Base-by-base conservation (phyloP, 2,113 vertebrate species). In the Apaloderma vittatum region DNA sequence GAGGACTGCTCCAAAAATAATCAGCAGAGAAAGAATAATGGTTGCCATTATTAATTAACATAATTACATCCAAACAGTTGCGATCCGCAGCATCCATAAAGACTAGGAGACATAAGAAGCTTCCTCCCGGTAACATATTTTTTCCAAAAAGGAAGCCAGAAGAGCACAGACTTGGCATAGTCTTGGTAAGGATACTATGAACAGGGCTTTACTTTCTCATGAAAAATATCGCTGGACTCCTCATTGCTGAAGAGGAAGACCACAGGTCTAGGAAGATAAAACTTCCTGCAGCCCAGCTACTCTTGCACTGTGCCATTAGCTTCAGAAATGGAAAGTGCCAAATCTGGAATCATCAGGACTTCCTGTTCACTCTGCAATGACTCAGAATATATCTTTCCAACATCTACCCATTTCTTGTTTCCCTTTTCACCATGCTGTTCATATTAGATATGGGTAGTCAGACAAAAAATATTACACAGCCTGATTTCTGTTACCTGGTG, bases 331-430 rank as follows among this genome's bases (percentile, higher is more conserved):
- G 73, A 95, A 96, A 78, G 74, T 86, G 95, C 86, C 94, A 96
- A 94, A 58, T 74, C 84, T 80, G 96, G 93, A 96, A 84, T 96
- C 94, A 97, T 61, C 79, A 92, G 55, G 29, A 93, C 78, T 91
- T 91, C 75, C 94, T 90, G 86, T 49, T 96, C 80, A 55, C 49
- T 76, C 82, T 0, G 0, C 37, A 74, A 27, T 96, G 95, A 97
- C 74, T 97, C 94, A 94, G 65, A 97, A 77, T 58, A 90, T 71
- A 49, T 24, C 76, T 73, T 93, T 89, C 65, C 74, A 96, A 92
- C 59, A 84, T 79, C n/a, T 77, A 65, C 49, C 19, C 26, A 22
- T 43, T 88, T 78, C 85, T 93, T 77, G 59, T 76, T 88, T 91
- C 87, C 55, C 58, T 76, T 84, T 86, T 74, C 74, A 88, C 30